Conservation (phyloP, 2,113 vertebrate species). For the Calyptommatus sinebrachiatus region DNA sequence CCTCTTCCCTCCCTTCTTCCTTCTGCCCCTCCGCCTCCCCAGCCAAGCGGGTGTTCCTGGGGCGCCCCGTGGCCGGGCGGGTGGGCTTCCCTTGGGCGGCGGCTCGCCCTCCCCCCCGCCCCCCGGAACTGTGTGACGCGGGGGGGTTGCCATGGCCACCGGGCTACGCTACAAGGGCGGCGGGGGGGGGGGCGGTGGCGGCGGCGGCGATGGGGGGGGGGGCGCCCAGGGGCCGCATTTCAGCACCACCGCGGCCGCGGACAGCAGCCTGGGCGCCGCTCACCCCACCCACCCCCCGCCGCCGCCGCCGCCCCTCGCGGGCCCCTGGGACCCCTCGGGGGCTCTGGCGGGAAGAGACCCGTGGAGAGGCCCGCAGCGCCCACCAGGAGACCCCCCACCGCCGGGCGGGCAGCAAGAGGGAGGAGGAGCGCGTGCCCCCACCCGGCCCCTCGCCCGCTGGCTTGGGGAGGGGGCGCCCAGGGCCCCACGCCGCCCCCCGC, state of each 20-base stretch:
- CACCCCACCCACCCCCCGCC: no score
- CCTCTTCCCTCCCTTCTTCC: background rate
- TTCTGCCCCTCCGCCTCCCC: no score
- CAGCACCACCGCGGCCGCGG: conserved; percentile 77
- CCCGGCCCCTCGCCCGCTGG: background rate
- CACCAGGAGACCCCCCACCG: no score
- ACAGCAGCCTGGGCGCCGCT: conserved; percentile 64
- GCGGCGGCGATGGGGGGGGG: conserved; percentile 35
- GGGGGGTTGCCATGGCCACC: conserved; percentile 84
- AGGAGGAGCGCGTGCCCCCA: background rate
- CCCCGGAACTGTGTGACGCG: conserved; percentile 77
- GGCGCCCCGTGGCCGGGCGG: background rate
- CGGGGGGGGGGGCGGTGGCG: no score
- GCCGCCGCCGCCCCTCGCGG: background rate
- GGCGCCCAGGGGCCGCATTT: conserved; percentile 67
- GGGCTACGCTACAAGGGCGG: conserved; percentile 77
- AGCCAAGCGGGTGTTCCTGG: no score
- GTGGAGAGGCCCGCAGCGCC: background rate
- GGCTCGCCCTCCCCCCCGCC: conserved; percentile 42
- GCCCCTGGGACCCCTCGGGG: background rate
- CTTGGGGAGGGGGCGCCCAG: background rate
- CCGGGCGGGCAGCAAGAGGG: no score
- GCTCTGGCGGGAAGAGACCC: background rate
- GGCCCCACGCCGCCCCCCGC: background rate
- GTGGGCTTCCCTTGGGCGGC: background rate